A percentile compares a stretch with the other conserved stretches of the same genome.
Evolutionary conservation across 2,797 vertebrate species (phyloP).

Genomic region (Ptychobarbus kaznakovi): DNA sequence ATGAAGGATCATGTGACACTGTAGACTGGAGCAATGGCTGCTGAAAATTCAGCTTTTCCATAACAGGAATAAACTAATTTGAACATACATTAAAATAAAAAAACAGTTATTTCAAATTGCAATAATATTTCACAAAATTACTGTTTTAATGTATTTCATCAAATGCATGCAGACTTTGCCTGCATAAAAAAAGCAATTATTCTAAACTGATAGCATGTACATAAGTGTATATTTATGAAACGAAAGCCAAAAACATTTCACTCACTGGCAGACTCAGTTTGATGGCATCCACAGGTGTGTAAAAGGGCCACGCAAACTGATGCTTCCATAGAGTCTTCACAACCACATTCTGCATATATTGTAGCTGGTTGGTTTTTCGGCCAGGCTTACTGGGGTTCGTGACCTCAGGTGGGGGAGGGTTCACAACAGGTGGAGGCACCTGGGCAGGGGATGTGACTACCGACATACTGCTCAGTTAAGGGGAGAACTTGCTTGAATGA

Average conservation of each 20-base stretch:
- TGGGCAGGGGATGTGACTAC: constrained; percentile 84
- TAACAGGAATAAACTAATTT: neutral
- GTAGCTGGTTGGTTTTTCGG: constrained; percentile 95
- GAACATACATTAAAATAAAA: neutral
- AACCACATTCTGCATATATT: constrained; percentile 98
- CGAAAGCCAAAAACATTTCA: constrained; percentile 3
- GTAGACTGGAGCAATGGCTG: neutral
- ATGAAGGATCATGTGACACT: neutral
- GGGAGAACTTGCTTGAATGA: constrained; percentile 44
- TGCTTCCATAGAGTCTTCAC: constrained; percentile 98
- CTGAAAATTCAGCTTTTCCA: neutral
- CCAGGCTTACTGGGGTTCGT: constrained; percentile 91
- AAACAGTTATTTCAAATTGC: neutral
- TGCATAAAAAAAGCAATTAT: neutral
- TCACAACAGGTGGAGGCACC: constrained; percentile 84
- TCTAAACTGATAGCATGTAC: neutral
- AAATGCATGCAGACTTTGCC: neutral
- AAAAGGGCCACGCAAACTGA: constrained; percentile 98
- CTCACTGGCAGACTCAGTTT: constrained; percentile 90
- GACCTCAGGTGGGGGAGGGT: constrained; percentile 89
- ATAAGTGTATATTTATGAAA: neutral
- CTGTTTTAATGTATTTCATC: neutral
- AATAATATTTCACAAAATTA: neutral
- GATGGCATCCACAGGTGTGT: constrained; percentile 93
- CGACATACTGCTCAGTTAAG: constrained; percentile 80